These are phyloP conservation scores for Aphidius gifuensis DNA, from an alignment of 1,140 invertebrate genomes.

Conservation along the genomic window DNA sequence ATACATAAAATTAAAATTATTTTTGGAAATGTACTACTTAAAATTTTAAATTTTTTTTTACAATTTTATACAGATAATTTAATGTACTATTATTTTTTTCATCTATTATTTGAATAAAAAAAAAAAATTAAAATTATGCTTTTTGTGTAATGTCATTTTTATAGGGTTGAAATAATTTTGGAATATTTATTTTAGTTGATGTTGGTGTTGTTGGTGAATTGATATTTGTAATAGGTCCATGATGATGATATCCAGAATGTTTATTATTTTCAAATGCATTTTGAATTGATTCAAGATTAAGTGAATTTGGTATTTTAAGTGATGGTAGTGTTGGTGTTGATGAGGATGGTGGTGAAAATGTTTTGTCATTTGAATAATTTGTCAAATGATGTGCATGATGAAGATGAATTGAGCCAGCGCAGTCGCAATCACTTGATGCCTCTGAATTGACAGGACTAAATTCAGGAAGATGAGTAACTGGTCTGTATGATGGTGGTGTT, in stretches of 20 bases:
- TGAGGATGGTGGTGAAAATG: not conserved
- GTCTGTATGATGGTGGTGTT: constrained; percentile 21
- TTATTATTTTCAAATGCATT: constrained; percentile 33
- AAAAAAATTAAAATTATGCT: constrained; percentile 26
- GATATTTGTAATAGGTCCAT: constrained; percentile 13
- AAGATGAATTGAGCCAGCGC: constrained; percentile 21
- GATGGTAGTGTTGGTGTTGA: not conserved
- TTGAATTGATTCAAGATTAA: constrained; percentile 28
- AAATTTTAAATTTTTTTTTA: no score
- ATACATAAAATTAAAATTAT: no score
- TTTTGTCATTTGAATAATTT: constrained; percentile 13
- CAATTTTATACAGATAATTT: no score
- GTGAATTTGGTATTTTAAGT: constrained; percentile 24
- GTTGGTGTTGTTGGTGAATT: constrained; percentile 38
- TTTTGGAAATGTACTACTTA: no score
- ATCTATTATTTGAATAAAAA: not conserved
- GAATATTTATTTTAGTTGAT: constrained; percentile 54
- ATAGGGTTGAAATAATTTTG: constrained; percentile 69
- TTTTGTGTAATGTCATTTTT: constrained; percentile 59
- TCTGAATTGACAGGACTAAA: constrained; percentile 44
- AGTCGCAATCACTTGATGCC: constrained; percentile 51
- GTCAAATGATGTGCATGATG: constrained; percentile 18
- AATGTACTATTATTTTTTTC: not conserved
- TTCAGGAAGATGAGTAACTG: constrained; percentile 29
- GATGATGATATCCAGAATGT: constrained; percentile 21